phyloP scores from a whole-genome alignment of 2,888 invertebrate species.

The Euzophera pinguis region DNA sequence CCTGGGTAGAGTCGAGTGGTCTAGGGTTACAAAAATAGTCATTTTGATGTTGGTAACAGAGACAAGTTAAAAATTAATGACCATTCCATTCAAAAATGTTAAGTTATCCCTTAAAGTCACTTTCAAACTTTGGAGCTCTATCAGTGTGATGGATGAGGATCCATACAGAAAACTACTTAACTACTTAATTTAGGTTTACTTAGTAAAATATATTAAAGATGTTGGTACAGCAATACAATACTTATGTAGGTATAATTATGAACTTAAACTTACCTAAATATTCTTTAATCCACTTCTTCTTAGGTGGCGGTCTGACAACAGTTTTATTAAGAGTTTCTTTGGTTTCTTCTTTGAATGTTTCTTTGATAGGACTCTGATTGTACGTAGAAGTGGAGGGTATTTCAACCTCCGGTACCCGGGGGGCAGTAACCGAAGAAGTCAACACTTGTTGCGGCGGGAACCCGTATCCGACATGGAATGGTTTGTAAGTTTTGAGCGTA shows the following conservation, averaged over 20 bases:
- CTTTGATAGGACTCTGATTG: slow-evolving; percentile 39
- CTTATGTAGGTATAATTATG: slow-evolving; percentile 28
- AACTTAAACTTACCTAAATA: slow-evolving; percentile 77
- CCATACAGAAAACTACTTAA: too few species aligned
- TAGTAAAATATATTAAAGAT: too few species aligned
- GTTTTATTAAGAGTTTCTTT: slow-evolving; percentile 44
- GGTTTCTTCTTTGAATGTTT: slow-evolving; percentile 42
- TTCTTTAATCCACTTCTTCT: slow-evolving; percentile 87
- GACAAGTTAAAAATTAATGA: too few species aligned
- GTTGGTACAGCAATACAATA: too few species aligned
- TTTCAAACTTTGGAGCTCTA: too few species aligned
- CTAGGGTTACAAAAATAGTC: too few species aligned
- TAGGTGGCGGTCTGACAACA: slow-evolving; percentile 78
- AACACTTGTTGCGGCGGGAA: slow-evolving; percentile 45
- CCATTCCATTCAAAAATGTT: too few species aligned
- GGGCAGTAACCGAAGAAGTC: slow-evolving; percentile 38
- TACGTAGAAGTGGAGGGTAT: slow-evolving; percentile 42
- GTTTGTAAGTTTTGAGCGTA: slow-evolving; percentile 58
- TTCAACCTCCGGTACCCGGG: slow-evolving; percentile 39
- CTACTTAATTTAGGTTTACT: too few species aligned
- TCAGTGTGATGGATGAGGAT: too few species aligned
- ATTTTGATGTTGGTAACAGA: too few species aligned
- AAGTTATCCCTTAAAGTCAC: too few species aligned
- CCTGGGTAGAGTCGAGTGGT: too few species aligned
- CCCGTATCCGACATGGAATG: slow-evolving; percentile 48